phyloP scores from a whole-genome alignment of 2,797 vertebrate genomes.

The Spea hammondii region DNA sequence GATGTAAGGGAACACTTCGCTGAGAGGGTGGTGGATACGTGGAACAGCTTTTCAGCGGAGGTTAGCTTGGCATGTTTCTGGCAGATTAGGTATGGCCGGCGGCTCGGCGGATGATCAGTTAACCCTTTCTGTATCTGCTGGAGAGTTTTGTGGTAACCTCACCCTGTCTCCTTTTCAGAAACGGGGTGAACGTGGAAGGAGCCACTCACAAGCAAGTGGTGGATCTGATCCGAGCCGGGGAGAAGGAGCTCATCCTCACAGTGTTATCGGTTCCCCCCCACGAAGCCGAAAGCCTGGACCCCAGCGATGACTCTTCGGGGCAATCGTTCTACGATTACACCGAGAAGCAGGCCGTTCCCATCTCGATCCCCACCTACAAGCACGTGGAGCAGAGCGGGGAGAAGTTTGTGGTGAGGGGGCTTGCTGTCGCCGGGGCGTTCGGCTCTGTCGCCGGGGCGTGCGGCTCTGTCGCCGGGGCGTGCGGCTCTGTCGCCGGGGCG shows the following conservation, averaged over 20 bases:
- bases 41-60: no score
- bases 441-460: no score
- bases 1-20: no score
- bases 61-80: no score
- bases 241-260: constrained; percentile 86
- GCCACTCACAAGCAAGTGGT: constrained; percentile 98
- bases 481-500: background rate
- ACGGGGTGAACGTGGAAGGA: constrained; percentile 92
- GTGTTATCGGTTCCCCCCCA: constrained; percentile 90
- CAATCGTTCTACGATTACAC: constrained; percentile 96
- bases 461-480: background rate
- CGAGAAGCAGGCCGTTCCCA: constrained; percentile 94
- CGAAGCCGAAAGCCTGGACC: constrained; percentile 89
- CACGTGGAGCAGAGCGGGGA: constrained; percentile 91
- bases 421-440: background rate
- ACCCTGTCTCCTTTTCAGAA: constrained; percentile 66
- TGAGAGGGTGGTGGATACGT: no score
- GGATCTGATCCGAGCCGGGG: constrained; percentile 92
- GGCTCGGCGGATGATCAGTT: no score
- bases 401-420: constrained; percentile 88
- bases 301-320: constrained; percentile 83
- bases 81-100: no score
- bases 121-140: no score
- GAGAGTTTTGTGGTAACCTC: background rate
- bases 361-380: constrained; percentile 96